These are phyloP conservation scores for Calyptommatus sinebrachiatus DNA, from an alignment of 2,113 vertebrate genomes.

Conservation along the genomic window DNA sequence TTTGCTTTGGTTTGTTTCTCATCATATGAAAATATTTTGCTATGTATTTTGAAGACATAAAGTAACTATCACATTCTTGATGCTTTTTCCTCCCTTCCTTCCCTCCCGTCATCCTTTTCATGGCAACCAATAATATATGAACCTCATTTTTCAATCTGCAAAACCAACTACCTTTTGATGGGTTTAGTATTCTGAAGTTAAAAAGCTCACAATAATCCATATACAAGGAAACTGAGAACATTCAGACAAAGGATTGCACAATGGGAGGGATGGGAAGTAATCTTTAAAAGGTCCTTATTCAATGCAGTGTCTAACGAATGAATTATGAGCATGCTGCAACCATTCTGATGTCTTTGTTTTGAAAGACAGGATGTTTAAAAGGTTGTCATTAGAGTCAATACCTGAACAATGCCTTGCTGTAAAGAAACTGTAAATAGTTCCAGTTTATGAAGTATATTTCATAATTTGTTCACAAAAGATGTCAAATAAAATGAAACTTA, in stretches of 20 bases:
- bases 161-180: conserved; percentile 39
- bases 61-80: conserved; percentile 50
- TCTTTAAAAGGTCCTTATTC: conserved; percentile 58
- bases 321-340: conserved; percentile 51
- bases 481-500: conserved; percentile 64
- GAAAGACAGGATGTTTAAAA: conserved; percentile 71
- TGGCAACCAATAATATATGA: conserved; percentile 55
- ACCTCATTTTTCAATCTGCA: conserved; percentile 40
- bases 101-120: conserved; percentile 46
- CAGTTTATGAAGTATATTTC: conserved; percentile 77
- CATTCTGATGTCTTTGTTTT: conserved; percentile 70
- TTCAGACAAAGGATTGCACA: conserved; percentile 39
- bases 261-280: conserved; percentile 56
- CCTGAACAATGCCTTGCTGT: conserved; percentile 74
- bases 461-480: conserved; percentile 76
- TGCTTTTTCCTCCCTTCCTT: background rate
- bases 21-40: conserved; percentile 39
- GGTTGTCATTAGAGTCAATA: conserved; percentile 67
- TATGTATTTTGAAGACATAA: conserved; percentile 50
- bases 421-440: conserved; percentile 76
- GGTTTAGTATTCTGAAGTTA: conserved; percentile 16
- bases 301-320: conserved; percentile 53
- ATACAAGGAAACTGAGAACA: conserved; percentile 6
- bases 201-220: conserved; percentile 22
- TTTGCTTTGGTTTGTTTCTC: conserved; percentile 50